Percentiles rank a stretch among this genome's conserved stretches.
Evolutionary conservation across 2,113 vertebrate genomes (phyloP).

Genomic region (Thermophis baileyi): DNA sequence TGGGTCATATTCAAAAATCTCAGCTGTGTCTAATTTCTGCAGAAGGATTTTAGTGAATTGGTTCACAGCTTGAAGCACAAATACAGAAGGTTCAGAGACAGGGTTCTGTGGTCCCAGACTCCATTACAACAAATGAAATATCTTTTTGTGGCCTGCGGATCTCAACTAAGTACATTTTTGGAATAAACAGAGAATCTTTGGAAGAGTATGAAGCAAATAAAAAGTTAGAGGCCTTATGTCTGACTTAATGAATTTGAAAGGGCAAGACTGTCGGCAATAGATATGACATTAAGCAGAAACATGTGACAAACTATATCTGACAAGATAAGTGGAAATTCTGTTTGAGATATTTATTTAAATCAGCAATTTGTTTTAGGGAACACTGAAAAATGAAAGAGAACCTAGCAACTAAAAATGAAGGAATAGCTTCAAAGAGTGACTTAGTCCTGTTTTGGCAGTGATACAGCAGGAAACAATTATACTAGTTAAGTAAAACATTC

Average conservation of each 20-base stretch:
- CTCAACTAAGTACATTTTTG: background rate
- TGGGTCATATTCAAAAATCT: background rate
- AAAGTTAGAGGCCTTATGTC: background rate
- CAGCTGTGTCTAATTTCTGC: background rate
- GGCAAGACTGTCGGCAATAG: background rate
- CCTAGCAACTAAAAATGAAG: background rate
- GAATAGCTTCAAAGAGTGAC: background rate
- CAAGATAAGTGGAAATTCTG: background rate
- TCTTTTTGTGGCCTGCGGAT: background rate
- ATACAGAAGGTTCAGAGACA: background rate
- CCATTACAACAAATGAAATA: background rate
- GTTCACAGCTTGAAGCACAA: background rate
- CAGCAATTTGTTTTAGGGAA: background rate
- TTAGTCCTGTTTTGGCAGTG: background rate
- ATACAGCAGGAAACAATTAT: background rate
- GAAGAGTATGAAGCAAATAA: background rate
- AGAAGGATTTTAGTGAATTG: background rate
- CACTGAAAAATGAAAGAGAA: background rate
- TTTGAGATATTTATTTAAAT: slow-evolving; percentile 1
- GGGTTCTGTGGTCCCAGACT: background rate
- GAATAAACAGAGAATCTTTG: background rate
- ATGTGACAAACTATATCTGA: background rate
- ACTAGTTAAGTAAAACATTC: background rate
- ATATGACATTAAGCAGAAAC: slow-evolving; percentile 12
- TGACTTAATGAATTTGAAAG: slow-evolving; percentile 21